Evolutionary conservation across 2,888 invertebrate genomes (phyloP).

Genomic region (Parnassius apollo): DNA sequence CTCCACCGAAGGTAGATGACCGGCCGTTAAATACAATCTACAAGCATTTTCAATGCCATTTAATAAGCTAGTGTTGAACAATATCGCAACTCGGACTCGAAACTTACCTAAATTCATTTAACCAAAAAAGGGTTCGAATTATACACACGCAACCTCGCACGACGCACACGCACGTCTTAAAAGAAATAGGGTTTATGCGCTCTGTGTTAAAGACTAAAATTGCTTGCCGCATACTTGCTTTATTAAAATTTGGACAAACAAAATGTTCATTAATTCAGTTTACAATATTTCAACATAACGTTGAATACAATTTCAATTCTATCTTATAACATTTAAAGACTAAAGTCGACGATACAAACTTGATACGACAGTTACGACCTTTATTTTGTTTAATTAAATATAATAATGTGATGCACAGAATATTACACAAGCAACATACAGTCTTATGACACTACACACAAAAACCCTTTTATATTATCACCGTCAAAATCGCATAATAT

Average conservation of each 20-base stretch:
- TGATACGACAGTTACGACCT: not conserved
- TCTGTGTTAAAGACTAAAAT: slow-evolving; percentile 2
- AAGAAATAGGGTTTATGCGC: not conserved
- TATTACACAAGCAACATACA: not conserved
- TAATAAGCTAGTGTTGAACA: slow-evolving; percentile 32
- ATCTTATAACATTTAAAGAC: no score
- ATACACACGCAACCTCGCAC: slow-evolving; percentile 20
- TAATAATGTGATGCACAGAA: no score
- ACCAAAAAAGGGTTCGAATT: slow-evolving; percentile 19
- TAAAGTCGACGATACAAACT: no score
- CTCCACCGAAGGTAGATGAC: not conserved
- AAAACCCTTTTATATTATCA: not conserved
- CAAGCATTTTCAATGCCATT: slow-evolving; percentile 46
- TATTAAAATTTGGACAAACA: no score
- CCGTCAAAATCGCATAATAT: slow-evolving; percentile 14
- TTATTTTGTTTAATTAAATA: no score
- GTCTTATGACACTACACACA: not conserved
- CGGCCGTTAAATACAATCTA: slow-evolving; percentile 15
- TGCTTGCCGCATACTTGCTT: not conserved
- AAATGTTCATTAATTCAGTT: no score
- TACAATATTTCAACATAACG: no score
- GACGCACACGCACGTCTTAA: slow-evolving; percentile 6
- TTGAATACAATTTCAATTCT: no score
- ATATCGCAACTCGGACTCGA: slow-evolving; percentile 31
- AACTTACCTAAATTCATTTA: slow-evolving; percentile 26